phyloP scores from a whole-genome alignment of 2,888 invertebrate genomes.

The Resseliella maxima region DNA sequence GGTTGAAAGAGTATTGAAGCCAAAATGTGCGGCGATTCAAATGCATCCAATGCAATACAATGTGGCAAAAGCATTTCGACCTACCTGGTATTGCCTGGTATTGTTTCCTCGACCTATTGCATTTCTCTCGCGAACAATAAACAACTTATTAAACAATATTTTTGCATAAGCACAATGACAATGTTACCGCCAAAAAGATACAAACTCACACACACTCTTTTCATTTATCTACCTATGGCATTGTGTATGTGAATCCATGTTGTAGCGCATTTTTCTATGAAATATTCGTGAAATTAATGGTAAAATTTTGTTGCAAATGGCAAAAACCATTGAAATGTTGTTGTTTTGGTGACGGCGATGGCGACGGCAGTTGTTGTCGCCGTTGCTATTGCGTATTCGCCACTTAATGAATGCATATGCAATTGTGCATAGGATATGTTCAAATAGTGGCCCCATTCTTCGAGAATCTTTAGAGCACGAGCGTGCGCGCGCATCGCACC shows the following conservation, averaged over 20 bases:
- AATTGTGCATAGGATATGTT: background rate
- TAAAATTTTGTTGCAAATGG: background rate
- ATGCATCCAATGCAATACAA: background rate
- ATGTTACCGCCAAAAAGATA: background rate
- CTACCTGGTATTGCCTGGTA: conserved; percentile 33
- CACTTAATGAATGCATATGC: conserved; percentile 17
- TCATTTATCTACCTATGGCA: too few relatives aligned
- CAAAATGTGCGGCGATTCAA: background rate
- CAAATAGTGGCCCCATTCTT: background rate
- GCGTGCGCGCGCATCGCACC: background rate
- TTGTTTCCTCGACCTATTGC: conserved; percentile 22
- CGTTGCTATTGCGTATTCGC: background rate
- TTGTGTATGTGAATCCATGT: background rate
- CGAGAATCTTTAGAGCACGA: background rate
- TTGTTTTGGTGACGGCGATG: background rate
- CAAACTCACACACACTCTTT: background rate
- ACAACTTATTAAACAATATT: conserved; percentile 53
- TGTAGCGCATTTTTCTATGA: conserved; percentile 12
- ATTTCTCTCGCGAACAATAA: conserved; percentile 47
- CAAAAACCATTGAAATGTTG: background rate
- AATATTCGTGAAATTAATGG: conserved; percentile 51
- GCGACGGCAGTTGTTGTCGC: background rate
- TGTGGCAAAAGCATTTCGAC: background rate
- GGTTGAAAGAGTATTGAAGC: background rate
- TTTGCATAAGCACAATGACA: conserved; percentile 31